Percentiles rank a stretch among this genome's conserved stretches.
Evolutionary conservation across 2,113 vertebrate genomes (phyloP).

Genomic region (Microcebus tavaratra): DNA sequence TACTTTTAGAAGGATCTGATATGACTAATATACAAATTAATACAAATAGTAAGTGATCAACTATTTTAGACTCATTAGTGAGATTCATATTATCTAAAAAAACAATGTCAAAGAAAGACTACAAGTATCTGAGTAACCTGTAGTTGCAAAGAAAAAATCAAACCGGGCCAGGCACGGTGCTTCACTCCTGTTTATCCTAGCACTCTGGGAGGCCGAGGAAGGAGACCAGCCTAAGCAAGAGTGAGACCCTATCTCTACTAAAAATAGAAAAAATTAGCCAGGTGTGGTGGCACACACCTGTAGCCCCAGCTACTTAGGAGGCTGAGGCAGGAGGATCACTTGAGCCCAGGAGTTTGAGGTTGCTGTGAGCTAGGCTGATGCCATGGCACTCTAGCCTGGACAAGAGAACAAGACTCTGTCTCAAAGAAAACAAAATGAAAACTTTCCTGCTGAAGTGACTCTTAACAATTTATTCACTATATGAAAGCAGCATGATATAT

Average conservation of each 20-base stretch:
- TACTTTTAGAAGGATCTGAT: conserved; percentile 26
- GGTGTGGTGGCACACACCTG: no score
- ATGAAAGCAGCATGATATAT: not conserved
- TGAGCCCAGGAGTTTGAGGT: no score
- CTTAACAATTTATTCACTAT: conserved; percentile 19
- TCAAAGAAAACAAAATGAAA: not conserved
- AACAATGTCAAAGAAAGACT: conserved; percentile 44
- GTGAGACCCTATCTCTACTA: no score
- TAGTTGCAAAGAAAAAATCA: conserved; percentile 11
- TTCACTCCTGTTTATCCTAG: no score
- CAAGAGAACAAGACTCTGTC: no score
- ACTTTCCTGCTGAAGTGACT: not conserved
- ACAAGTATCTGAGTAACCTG: not conserved
- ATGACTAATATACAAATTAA: conserved; percentile 23
- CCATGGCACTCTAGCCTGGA: no score
- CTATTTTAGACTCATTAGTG: not conserved
- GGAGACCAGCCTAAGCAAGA: no score
- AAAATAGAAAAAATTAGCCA: no score
- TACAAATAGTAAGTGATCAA: conserved; percentile 35
- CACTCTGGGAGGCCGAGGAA: no score
- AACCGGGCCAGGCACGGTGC: not conserved
- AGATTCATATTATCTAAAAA: conserved; percentile 54
- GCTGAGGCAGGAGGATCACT: no score
- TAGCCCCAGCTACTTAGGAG: no score
- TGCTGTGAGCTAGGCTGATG: no score